Evolutionary conservation across 2,797 vertebrate genomes (phyloP).

Genomic region (Chelon auratus): DNA sequence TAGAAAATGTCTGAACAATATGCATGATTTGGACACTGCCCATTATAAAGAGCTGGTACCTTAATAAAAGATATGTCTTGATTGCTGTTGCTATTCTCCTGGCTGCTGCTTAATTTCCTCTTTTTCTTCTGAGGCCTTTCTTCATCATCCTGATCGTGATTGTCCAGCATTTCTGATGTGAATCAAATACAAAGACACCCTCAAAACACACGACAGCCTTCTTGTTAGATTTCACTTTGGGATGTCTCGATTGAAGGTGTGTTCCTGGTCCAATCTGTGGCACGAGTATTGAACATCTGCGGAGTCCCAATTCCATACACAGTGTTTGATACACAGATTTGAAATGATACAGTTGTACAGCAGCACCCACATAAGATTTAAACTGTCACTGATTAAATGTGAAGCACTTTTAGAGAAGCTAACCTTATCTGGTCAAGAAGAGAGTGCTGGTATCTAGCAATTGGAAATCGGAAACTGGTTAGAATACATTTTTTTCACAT

Average conservation of each 20-base stretch:
- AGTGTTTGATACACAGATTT: not conserved
- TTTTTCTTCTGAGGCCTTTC: slow-evolving; percentile 91
- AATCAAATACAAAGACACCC: slow-evolving; percentile 40
- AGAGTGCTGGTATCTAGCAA: not conserved
- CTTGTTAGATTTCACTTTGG: slow-evolving; percentile 6
- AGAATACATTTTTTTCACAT: not conserved
- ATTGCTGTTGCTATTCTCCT: slow-evolving; percentile 89
- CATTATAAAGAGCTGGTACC: slow-evolving; percentile 57
- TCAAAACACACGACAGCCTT: slow-evolving; percentile 11
- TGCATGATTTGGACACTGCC: not conserved
- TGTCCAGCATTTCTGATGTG: slow-evolving; percentile 90
- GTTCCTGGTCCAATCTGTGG: not conserved
- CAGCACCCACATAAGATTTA: not conserved
- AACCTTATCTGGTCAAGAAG: not conserved
- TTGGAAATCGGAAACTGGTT: not conserved
- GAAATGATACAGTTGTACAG: not conserved
- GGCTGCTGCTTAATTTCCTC: slow-evolving; percentile 90
- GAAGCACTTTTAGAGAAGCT: not conserved
- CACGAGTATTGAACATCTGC: not conserved
- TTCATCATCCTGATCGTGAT: slow-evolving; percentile 89
- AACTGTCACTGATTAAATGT: not conserved
- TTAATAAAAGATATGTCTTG: slow-evolving; percentile 88
- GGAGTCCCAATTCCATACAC: not conserved
- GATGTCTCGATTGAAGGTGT: not conserved
- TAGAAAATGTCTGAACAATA: not conserved